These are phyloP conservation scores for Sipunculus nudus DNA, from an alignment of 2,888 invertebrate genomes.

Conservation along the genomic window DNA sequence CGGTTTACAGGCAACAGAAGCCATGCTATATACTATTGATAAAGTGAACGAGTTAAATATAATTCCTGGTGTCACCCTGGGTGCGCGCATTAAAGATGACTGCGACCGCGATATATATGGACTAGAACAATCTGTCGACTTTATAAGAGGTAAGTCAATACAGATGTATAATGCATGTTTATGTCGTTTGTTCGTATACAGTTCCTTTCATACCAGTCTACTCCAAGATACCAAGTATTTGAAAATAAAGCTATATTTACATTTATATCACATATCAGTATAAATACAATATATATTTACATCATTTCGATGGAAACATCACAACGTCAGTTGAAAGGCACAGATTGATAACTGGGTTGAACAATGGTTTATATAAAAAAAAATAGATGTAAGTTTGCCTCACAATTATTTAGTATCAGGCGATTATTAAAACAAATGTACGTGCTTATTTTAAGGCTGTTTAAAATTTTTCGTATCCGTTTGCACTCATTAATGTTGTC, in stretches of 20 bases:
- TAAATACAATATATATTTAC: no score
- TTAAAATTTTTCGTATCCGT: no score
- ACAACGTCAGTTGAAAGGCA: no score
- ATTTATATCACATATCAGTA: no score
- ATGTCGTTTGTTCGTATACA: background rate
- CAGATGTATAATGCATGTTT: background rate
- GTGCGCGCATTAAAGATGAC: conserved; percentile 90
- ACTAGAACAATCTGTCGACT: conserved; percentile 93
- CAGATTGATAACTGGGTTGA: no score
- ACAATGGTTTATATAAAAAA: no score
- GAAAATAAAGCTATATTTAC: background rate
- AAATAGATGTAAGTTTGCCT: no score
- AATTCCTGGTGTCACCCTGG: conserved; percentile 81
- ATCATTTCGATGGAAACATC: no score
- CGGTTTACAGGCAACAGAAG: conserved; percentile 80
- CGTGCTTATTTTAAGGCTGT: no score
- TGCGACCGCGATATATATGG: conserved; percentile 97
- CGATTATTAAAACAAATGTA: no score
- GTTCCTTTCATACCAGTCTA: background rate
- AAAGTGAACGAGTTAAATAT: conserved; percentile 71
- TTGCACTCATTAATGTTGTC: no score
- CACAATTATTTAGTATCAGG: no score
- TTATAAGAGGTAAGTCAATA: conserved; percentile 85
- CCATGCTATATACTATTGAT: conserved; percentile 91
- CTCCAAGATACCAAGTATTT: background rate